Evolutionary conservation across 2,113 vertebrate genomes (phyloP).

Genomic region (Pelodiscus sinensis): DNA sequence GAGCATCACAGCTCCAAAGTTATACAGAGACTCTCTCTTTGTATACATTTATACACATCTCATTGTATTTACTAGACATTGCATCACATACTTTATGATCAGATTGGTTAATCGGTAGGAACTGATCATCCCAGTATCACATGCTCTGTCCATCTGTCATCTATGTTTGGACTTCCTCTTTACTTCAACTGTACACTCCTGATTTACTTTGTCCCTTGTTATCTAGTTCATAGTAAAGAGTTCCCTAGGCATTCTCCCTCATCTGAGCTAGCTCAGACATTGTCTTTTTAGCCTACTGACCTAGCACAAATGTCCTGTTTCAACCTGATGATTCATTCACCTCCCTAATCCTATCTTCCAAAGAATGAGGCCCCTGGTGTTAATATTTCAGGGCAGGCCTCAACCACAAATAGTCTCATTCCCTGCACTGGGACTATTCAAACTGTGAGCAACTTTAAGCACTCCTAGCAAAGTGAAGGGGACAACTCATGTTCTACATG

Average conservation of each 20-base stretch:
- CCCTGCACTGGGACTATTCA: neutral
- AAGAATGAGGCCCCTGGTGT: neutral
- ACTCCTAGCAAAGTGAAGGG: neutral
- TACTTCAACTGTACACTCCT: neutral
- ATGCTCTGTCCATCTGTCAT: neutral
- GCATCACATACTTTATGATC: neutral
- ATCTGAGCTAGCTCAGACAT: neutral
- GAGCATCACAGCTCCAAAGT: neutral
- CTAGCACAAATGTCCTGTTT: neutral
- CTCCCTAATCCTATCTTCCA: neutral
- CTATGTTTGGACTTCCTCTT: neutral
- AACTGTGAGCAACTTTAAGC: neutral
- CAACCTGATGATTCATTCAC: neutral
- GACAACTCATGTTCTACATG: neutral
- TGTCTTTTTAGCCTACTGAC: neutral
- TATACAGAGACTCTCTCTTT: neutral
- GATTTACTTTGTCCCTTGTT: neutral
- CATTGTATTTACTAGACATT: neutral
- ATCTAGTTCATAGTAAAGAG: neutral
- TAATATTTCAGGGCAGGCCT: neutral
- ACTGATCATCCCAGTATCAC: neutral
- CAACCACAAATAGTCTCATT: neutral
- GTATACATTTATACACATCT: neutral
- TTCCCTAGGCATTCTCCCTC: neutral
- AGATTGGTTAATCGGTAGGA: neutral